phyloP scores from a whole-genome alignment of 37 sponge, comb jelly and placozoan genomes.

The Hexactinellida sp. region DNA sequence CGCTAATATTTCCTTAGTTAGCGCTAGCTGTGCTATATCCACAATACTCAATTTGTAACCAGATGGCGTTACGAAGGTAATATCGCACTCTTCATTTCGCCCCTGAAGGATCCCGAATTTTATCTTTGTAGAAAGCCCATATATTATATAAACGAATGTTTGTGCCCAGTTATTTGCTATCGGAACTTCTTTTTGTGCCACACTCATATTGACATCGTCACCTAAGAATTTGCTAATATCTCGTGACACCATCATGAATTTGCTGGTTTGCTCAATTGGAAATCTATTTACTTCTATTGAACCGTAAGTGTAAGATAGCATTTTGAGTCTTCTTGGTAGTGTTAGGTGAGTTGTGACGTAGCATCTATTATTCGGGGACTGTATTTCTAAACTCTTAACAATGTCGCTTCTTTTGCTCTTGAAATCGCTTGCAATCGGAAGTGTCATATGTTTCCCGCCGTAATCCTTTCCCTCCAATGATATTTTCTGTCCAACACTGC shows the following conservation, averaged over 20 bases:
- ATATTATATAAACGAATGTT: constrained; percentile 30
- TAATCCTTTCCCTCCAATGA: not conserved
- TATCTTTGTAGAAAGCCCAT: constrained; percentile 26
- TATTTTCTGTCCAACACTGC: constrained; percentile 1
- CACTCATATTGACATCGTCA: constrained; percentile 33
- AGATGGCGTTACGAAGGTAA: not conserved
- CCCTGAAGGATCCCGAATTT: not conserved
- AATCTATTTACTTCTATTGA: constrained; percentile 35
- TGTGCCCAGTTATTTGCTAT: constrained; percentile 67
- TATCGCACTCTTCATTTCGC: not conserved
- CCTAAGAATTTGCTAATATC: constrained; percentile 27
- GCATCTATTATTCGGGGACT: not conserved
- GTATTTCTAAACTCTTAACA: not conserved
- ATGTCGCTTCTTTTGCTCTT: not conserved
- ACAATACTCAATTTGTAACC: not conserved
- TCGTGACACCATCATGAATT: constrained; percentile 49
- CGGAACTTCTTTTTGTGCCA: constrained; percentile 40
- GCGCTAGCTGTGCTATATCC: not conserved
- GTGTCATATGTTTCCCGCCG: not conserved
- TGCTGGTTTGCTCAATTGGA: constrained; percentile 44
- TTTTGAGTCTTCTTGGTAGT: not conserved
- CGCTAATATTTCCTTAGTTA: not conserved
- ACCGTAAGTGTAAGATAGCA: constrained; percentile 40
- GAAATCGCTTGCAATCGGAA: not conserved
- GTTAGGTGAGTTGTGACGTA: not conserved